Conservation (phyloP, 2,113 vertebrate genomes). For the Empidonax traillii region DNA sequence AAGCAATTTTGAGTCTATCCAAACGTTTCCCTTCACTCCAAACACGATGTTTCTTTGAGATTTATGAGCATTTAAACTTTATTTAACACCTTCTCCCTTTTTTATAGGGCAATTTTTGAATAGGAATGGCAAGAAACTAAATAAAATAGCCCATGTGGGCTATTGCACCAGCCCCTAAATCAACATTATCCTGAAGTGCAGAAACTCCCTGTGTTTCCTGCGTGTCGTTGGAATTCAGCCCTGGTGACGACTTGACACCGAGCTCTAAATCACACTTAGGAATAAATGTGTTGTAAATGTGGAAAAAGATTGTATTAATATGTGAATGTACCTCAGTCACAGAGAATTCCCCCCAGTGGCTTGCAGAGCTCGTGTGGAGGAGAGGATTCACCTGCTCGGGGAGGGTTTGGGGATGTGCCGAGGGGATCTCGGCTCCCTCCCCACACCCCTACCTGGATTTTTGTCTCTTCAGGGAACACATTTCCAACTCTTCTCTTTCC, state of each 20-base stretch:
- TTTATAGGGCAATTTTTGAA: slow-evolving; percentile 51
- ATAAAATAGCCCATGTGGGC: slow-evolving; percentile 16
- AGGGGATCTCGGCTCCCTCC: not conserved
- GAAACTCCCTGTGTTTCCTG: not conserved
- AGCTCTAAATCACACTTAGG: not conserved
- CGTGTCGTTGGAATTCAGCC: not conserved
- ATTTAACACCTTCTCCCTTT: slow-evolving; percentile 8
- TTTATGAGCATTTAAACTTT: slow-evolving; percentile 56
- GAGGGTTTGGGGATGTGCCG: fast-evolving
- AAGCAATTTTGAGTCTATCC: slow-evolving; percentile 36
- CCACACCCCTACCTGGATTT: fast-evolving
- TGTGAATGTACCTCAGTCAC: not conserved
- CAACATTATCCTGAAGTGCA: slow-evolving; percentile 2
- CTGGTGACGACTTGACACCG: not conserved
- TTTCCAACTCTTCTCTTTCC: not conserved
- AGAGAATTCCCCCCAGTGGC: not conserved
- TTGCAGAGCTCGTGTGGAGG: not conserved
- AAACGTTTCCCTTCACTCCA: not conserved
- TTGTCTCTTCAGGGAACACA: not conserved
- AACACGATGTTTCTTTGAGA: slow-evolving; percentile 34
- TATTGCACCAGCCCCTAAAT: slow-evolving; percentile 33
- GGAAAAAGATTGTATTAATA: not conserved
- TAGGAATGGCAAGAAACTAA: slow-evolving; percentile 4
- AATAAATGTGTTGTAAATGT: not conserved
- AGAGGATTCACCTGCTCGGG: fast-evolving